A percentile compares a stretch with the other conserved stretches of the same genome.
Evolutionary conservation across 1,140 invertebrate species (phyloP).

Genomic region (Eubasilissa regina): DNA sequence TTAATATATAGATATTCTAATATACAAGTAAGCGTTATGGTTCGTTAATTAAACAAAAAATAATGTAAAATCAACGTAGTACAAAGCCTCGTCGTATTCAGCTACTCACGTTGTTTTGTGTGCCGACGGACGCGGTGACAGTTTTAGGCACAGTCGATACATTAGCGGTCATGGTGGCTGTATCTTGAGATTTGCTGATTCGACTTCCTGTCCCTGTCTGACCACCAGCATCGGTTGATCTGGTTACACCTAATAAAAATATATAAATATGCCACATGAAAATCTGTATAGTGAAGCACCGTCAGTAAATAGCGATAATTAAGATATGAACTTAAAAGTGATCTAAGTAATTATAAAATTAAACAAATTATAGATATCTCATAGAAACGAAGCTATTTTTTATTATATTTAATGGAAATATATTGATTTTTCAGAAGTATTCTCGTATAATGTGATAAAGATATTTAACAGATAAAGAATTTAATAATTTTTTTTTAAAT

Average conservation of each 20-base stretch:
- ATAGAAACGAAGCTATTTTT: too few species aligned
- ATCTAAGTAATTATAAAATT: too few species aligned
- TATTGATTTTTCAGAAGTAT: too few species aligned
- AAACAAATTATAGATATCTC: too few species aligned
- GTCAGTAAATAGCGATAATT: constrained; percentile 1
- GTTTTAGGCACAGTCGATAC: constrained; percentile 74
- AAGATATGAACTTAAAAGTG: neutral
- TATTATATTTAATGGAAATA: too few species aligned
- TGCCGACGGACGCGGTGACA: constrained; percentile 76
- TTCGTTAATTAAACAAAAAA: too few species aligned
- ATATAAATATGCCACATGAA: neutral
- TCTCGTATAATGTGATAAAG: too few species aligned
- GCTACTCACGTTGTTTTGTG: constrained; percentile 67
- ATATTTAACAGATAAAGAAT: too few species aligned
- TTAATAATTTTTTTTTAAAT: too few species aligned
- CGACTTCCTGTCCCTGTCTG: constrained; percentile 67
- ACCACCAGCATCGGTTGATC: constrained; percentile 64
- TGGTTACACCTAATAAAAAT: constrained; percentile 63
- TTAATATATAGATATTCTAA: too few species aligned
- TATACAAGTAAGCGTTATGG: too few species aligned
- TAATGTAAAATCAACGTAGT: neutral
- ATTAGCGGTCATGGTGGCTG: constrained; percentile 75
- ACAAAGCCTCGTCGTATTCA: too few species aligned
- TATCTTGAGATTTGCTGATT: constrained; percentile 78
- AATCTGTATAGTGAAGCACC: neutral